Conservation (phyloP, 2,888 invertebrate genomes). For the Pollenia amentaria region DNA sequence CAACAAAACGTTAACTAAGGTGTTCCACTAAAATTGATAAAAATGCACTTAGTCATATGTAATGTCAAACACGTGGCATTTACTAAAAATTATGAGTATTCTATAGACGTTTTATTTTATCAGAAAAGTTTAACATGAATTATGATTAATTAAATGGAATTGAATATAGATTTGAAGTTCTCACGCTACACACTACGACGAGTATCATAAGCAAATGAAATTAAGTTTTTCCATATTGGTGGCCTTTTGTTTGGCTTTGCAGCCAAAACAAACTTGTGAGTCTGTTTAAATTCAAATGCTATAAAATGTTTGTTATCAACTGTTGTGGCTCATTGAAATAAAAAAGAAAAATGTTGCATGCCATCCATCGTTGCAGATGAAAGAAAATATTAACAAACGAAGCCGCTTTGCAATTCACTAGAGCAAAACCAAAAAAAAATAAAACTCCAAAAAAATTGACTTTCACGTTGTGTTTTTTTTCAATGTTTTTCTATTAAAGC, state of each 20-base stretch:
- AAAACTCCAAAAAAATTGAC: conserved; percentile 17
- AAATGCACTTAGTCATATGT: conserved; percentile 6
- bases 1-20: background rate
- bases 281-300: conserved; percentile 28
- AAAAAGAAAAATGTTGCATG: conserved; percentile 74
- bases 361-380: conserved; percentile 33
- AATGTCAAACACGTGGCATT: conserved; percentile 60
- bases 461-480: conserved; percentile 29
- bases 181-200: conserved; percentile 60
- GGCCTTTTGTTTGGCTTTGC: conserved; percentile 41
- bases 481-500: too few species aligned
- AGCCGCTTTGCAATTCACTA: conserved; percentile 54
- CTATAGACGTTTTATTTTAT: conserved; percentile 3
- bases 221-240: conserved; percentile 8
- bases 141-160: conserved; percentile 57
- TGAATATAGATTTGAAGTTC: conserved; percentile 59
- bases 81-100: conserved; percentile 7
- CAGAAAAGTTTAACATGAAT: conserved; percentile 51
- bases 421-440: conserved; percentile 25
- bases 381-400: conserved; percentile 51
- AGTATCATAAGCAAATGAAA: background rate
- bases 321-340: conserved; percentile 73
- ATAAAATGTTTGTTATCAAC: conserved; percentile 61
- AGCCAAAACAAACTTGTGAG: background rate
- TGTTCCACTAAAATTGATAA: conserved; percentile 1